Evolutionary conservation across 2,113 vertebrate genomes (phyloP).

Genomic region (Oenanthe melanoleuca): DNA sequence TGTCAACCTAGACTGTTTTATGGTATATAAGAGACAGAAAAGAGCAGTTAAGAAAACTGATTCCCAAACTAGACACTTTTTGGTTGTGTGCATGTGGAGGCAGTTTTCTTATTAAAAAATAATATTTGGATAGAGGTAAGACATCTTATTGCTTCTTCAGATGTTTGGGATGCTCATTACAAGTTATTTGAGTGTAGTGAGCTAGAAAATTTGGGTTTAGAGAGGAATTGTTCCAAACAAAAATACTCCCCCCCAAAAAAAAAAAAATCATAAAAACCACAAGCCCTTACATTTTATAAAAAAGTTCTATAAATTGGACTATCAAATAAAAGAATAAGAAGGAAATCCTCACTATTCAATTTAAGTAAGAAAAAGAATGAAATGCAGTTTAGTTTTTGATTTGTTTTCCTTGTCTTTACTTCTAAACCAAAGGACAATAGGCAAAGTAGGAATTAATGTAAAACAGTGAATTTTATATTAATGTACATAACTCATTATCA

Average conservation of each 20-base stretch:
- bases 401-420: not conserved
- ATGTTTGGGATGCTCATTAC: not conserved
- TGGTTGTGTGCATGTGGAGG: accelerated
- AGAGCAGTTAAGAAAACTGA: not conserved
- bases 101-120: not conserved
- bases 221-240: not conserved
- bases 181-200: not conserved
- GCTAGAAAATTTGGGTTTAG: not conserved
- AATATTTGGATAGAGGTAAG: not conserved
- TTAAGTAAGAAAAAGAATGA: not conserved
- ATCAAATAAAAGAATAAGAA: not conserved
- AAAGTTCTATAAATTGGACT: not conserved
- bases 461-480: not conserved
- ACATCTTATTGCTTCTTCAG: not conserved
- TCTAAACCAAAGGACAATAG: not conserved
- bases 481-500: not conserved
- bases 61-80: not conserved
- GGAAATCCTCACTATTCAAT: not conserved
- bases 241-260: not conserved
- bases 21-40: not conserved
- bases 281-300: not conserved
- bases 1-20: not conserved
- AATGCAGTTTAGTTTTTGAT: not conserved
- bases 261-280: not conserved
- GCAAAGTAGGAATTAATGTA: not conserved